Conservation (phyloP, 2,888 invertebrate genomes). For the Hybos culiciformis region DNA sequence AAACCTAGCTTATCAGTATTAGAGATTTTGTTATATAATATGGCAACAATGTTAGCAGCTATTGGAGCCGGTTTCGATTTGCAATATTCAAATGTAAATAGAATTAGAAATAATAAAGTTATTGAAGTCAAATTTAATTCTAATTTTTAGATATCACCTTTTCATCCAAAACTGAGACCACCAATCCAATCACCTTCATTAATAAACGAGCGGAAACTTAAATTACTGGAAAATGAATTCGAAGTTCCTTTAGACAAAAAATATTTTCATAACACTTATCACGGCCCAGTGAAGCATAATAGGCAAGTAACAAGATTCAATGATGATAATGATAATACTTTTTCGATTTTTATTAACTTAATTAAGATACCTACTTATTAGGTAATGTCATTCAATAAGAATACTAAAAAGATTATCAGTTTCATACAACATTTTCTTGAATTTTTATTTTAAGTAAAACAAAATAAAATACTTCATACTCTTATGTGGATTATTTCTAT, state of each 20-base stretch:
- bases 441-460: no score
- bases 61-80: conserved; percentile 89
- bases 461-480: no score
- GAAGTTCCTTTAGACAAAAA: conserved; percentile 19
- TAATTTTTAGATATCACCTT: no score
- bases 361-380: no score
- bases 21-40: conserved; percentile 60
- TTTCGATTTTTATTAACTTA: no score
- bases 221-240: conserved; percentile 24
- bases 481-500: no score
- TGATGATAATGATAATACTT: conserved; percentile 2
- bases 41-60: conserved; percentile 80
- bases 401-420: no score
- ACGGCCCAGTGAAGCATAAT: conserved; percentile 68
- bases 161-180: conserved; percentile 67
- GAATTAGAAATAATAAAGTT: no score
- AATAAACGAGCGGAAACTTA: conserved; percentile 18
- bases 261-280: conserved; percentile 72
- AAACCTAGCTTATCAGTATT: conserved; percentile 34
- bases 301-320: conserved; percentile 32
- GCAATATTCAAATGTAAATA: conserved; percentile 74
- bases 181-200: no score
- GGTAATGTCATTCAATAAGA: no score
- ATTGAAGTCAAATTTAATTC: no score
- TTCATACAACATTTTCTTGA: no score